Conservation (phyloP, 2,113 vertebrate species). For the Bubo bubo region DNA sequence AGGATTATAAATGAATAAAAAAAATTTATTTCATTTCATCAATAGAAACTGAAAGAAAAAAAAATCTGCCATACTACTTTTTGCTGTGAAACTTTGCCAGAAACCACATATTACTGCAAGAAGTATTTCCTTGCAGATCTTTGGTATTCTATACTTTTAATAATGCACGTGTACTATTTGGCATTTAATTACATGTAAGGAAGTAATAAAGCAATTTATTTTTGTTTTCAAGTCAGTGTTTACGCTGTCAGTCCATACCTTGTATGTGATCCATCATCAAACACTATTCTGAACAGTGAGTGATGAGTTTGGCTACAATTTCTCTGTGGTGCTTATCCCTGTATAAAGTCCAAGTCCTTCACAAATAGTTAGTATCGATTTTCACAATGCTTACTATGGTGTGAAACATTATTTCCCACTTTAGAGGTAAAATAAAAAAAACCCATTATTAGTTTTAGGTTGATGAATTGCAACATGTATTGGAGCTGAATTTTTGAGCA, state of each 20-base stretch:
- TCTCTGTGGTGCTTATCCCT: background rate
- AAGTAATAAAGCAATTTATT: background rate
- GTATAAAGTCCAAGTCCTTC: background rate
- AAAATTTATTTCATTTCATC: background rate
- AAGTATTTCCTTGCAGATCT: background rate
- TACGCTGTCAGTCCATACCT: background rate
- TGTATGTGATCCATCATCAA: background rate
- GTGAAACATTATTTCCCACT: background rate
- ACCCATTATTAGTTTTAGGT: background rate
- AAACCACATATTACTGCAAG: background rate
- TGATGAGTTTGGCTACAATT: background rate
- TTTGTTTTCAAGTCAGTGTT: background rate
- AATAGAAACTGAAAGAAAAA: background rate
- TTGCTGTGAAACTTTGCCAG: background rate
- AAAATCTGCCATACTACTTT: background rate
- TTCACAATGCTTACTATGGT: background rate
- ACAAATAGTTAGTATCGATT: background rate
- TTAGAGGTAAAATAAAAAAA: background rate
- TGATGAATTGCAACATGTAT: background rate
- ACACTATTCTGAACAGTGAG: background rate
- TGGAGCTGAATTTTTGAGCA: background rate
- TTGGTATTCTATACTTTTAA: background rate
- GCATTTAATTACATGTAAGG: background rate
- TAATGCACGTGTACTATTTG: background rate
- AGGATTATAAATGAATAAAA: background rate